phyloP scores from a whole-genome alignment of 1,140 invertebrate species.

The Lycorma delicatula region DNA sequence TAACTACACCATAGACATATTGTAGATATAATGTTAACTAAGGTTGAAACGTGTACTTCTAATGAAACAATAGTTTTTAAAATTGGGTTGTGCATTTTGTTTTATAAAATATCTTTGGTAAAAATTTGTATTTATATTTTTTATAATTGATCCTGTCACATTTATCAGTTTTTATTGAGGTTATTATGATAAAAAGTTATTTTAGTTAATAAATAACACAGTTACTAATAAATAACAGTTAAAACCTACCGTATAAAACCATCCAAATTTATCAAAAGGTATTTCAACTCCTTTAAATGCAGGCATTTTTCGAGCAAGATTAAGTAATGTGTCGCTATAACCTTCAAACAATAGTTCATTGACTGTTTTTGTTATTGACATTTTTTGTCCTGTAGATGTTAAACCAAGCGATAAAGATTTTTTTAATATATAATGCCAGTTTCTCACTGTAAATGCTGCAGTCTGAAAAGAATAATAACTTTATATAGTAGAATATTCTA shows the following conservation, averaged over 20 bases:
- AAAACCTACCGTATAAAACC: constrained; percentile 63
- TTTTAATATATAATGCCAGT: constrained; percentile 39
- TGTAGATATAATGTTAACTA: too few relatives aligned
- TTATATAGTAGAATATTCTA: too few relatives aligned
- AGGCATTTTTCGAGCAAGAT: constrained; percentile 49
- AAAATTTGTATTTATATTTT: too few relatives aligned
- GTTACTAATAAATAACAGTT: too few relatives aligned
- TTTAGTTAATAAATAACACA: neutral
- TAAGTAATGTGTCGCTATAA: constrained; percentile 59
- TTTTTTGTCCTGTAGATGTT: constrained; percentile 40
- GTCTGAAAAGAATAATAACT: constrained; percentile 60
- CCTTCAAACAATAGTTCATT: constrained; percentile 67
- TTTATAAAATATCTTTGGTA: too few relatives aligned
- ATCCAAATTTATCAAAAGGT: constrained; percentile 60
- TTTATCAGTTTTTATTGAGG: too few relatives aligned
- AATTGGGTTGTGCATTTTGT: too few relatives aligned
- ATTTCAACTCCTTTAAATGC: constrained; percentile 38
- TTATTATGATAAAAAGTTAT: neutral
- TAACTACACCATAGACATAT: too few relatives aligned
- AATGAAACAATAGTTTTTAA: too few relatives aligned
- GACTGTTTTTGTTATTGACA: constrained; percentile 53
- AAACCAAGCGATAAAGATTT: constrained; percentile 46
- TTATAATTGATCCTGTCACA: too few relatives aligned
- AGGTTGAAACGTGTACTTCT: too few relatives aligned
- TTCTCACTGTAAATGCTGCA: constrained; percentile 50